A percentile compares a stretch with the other conserved stretches of the same genome.
These are phyloP conservation scores for Colossoma macropomum DNA, from an alignment of 2,113 vertebrate genomes.

Conservation along the genomic window DNA sequence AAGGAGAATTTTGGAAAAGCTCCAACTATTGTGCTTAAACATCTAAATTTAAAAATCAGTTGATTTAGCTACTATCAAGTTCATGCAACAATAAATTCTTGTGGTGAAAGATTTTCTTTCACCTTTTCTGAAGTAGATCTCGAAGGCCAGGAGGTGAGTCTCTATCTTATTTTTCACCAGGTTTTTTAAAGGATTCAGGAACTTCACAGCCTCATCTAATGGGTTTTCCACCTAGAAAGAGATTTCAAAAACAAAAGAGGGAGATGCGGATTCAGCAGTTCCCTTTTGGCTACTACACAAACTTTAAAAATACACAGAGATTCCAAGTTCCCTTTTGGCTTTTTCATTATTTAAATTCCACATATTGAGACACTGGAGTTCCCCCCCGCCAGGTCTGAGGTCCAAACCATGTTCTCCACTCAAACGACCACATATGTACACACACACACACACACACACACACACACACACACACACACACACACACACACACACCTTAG, in stretches of 20 bases:
- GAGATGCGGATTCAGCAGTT: not conserved
- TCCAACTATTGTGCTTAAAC: not conserved
- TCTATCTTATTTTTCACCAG: slow-evolving; percentile 98
- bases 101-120: not conserved
- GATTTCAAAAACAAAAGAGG: not conserved
- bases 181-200: slow-evolving; percentile 96
- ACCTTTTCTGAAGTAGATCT: slow-evolving; percentile 99
- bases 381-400: not conserved
- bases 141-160: slow-evolving; percentile 98
- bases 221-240: slow-evolving; percentile 89
- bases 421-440: slow-evolving; percentile 30
- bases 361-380: not conserved
- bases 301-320: too few species aligned
- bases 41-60: not conserved
- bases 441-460: not conserved
- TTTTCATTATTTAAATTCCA: not conserved
- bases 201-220: slow-evolving; percentile 98
- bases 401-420: not conserved
- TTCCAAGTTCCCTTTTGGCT: too few species aligned
- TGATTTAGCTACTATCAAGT: not conserved
- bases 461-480: slow-evolving; percentile 24
- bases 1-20: too few species aligned
- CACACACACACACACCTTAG: slow-evolving; percentile 80
- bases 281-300: not conserved
- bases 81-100: not conserved